Evolutionary conservation across 2,888 invertebrate species (phyloP), one percentile per base, ranked within the genome.

Genomic region (Melipona bicolor): DNA sequence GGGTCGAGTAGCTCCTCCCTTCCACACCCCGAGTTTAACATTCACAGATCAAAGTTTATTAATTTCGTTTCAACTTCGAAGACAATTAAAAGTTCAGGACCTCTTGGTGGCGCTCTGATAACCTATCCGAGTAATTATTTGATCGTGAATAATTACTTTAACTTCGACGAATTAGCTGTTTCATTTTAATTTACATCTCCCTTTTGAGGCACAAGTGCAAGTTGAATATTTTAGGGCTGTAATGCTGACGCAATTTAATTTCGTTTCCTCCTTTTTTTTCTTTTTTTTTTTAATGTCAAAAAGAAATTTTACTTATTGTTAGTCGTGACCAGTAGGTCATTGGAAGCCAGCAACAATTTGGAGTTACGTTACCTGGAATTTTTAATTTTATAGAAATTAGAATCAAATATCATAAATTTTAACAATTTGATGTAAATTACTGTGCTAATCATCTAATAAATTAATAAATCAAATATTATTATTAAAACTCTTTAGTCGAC

Each of bases 21-120:
- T 9, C 43, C 13, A 2, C 24, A 50, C 27, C n/a, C 13, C 15
- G n/a, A 24, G 56, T 69, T 32, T 21, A 68, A 71, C 43, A 61
- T 24, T 49, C 15, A 56, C 21, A 36, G 17, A 70, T 32, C 52
- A 13, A 59, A 70, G 52, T 81, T 81, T 81, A 83, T 81, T 81
- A 74, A 83, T 83, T 77, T 67, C 65, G 17, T 49, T 13, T 19
- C 4, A 49, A 65, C 61, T 77, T 67, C 32, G 17, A 61, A 65
- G 74, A 76, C 68, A 80, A 83, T 80, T 80, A 73, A 81, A 83
- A 80, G 43, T 81, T 77, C 19, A 19, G 24, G 5, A 11, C 4
- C 15, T 9, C 17, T 64, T 24, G 13, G 4, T 3, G n/a, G 5
- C 1, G 9, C 27, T 21, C 15, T 52, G 24, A 64, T 43, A 17